Percentiles rank a stretch among this genome's conserved stretches.
Evolutionary conservation across 2,797 vertebrate genomes (phyloP).

Genomic region (Semaprochilodus insignis): DNA sequence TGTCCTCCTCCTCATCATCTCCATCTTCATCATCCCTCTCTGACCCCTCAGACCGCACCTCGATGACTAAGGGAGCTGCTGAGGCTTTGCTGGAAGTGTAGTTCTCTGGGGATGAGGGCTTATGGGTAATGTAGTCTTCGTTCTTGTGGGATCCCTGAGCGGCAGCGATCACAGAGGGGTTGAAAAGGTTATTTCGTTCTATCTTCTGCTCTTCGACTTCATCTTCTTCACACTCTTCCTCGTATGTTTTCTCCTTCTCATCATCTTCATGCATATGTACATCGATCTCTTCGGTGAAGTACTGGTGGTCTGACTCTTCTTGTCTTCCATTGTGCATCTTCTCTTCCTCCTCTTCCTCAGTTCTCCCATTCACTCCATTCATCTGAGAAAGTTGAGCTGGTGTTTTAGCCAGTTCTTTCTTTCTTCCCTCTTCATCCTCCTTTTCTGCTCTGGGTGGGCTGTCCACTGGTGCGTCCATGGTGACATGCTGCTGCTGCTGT

Average conservation of each 20-base stretch:
- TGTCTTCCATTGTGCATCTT: conserved; percentile 59
- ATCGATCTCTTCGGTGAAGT: conserved; percentile 66
- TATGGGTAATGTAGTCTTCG: conserved; percentile 62
- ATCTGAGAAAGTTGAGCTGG: conserved; percentile 55
- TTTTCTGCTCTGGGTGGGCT: conserved; percentile 42
- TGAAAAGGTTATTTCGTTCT: conserved; percentile 62
- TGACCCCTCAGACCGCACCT: conserved; percentile 87
- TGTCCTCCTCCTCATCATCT: conserved; percentile 81
- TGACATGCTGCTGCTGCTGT: conserved; percentile 64
- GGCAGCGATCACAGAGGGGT: conserved; percentile 73
- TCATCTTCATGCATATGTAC: conserved; percentile 38
- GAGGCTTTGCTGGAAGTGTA: conserved; percentile 75
- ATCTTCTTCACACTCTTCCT: conserved; percentile 63
- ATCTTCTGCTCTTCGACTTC: conserved; percentile 61
- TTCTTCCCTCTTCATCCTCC: conserved; percentile 71
- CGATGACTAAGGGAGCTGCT: conserved; percentile 83
- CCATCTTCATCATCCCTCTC: conserved; percentile 79
- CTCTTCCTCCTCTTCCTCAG: conserved; percentile 72
- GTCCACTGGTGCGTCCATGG: conserved; percentile 67
- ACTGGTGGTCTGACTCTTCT: conserved; percentile 64
- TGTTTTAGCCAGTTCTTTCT: conserved; percentile 50
- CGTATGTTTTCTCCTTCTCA: conserved; percentile 55
- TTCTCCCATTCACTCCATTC: conserved; percentile 65
- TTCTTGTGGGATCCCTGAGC: conserved; percentile 75
- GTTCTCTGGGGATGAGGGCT: conserved; percentile 57